Evolutionary conservation across 2,797 vertebrate species (phyloP).

Genomic region (Mionectes olivaceus): DNA sequence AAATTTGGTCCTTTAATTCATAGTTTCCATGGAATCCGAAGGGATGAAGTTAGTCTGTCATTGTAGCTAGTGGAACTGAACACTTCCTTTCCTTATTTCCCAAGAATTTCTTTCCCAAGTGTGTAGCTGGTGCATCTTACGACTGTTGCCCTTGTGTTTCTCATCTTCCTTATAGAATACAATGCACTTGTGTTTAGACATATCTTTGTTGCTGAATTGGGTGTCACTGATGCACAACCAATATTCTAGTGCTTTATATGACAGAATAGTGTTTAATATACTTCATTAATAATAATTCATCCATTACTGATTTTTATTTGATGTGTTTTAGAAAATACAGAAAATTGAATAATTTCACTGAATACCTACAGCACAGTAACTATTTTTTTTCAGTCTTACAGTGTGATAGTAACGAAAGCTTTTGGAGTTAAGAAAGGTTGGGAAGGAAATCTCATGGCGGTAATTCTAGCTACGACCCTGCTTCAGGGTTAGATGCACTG

Average conservation of each 20-base stretch:
- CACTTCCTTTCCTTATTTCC: not conserved
- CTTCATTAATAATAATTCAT: not conserved
- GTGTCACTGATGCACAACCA: not conserved
- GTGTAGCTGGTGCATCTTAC: not conserved
- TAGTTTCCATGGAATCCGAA: not conserved
- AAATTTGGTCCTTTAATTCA: not conserved
- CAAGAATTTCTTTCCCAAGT: not conserved
- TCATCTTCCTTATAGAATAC: not conserved
- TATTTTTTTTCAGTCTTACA: not conserved
- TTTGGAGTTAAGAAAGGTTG: not conserved
- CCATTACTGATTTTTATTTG: not conserved
- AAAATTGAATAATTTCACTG: not conserved
- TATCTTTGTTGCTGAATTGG: not conserved
- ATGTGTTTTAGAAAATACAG: not conserved
- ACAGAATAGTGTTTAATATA: not conserved
- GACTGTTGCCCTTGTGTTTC: not conserved
- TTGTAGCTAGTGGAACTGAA: not conserved
- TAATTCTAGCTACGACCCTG: not conserved
- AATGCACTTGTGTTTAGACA: not conserved
- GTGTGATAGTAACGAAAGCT: not conserved
- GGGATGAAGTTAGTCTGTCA: not conserved
- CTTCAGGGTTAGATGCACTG: not conserved
- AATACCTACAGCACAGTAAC: not conserved
- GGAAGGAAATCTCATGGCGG: not conserved
- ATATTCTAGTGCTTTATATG: not conserved